Conservation (phyloP, 2,888 invertebrate species). For the Dione vanillae region DNA sequence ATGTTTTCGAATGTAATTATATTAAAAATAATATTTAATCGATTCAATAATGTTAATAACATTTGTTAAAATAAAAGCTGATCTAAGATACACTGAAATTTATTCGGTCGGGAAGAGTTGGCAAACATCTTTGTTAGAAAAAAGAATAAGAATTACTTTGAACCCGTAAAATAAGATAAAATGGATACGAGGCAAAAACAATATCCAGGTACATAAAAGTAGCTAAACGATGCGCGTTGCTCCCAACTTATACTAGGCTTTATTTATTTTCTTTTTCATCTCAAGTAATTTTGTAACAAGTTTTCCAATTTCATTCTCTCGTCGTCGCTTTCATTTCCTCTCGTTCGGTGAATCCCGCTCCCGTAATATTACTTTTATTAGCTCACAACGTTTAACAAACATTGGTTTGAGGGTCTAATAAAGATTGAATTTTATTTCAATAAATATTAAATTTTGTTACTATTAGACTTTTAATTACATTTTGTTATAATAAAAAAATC, state of each 20-base stretch:
- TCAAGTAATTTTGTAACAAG: constrained; percentile 80
- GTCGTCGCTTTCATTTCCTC: constrained; percentile 82
- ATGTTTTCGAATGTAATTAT: constrained; percentile 14
- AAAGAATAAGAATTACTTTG: constrained; percentile 7
- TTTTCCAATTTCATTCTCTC: constrained; percentile 84
- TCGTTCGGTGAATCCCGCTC: constrained; percentile 66
- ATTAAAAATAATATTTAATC: constrained; percentile 9
- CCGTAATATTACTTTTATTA: constrained; percentile 82
- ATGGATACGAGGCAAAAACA: constrained; percentile 27
- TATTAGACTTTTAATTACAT: constrained; percentile 2
- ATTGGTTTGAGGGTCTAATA: constrained; percentile 78
- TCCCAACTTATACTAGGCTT: constrained; percentile 70
- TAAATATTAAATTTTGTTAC: constrained; percentile 55
- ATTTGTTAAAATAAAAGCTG: constrained; percentile 1
- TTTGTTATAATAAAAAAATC: neutral
- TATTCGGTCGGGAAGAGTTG: neutral
- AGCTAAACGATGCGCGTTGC: constrained; percentile 57
- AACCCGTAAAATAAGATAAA: constrained; percentile 14
- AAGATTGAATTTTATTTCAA: constrained; percentile 68
- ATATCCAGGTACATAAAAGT: constrained; percentile 47
- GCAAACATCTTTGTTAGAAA: constrained; percentile 3
- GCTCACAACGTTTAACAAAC: constrained; percentile 82
- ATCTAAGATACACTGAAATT: constrained; percentile 1
- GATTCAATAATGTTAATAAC: constrained; percentile 9
- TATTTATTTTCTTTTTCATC: constrained; percentile 80